phyloP scores from a whole-genome alignment of 2,797 vertebrate species.

The Pelochelys cantorii region DNA sequence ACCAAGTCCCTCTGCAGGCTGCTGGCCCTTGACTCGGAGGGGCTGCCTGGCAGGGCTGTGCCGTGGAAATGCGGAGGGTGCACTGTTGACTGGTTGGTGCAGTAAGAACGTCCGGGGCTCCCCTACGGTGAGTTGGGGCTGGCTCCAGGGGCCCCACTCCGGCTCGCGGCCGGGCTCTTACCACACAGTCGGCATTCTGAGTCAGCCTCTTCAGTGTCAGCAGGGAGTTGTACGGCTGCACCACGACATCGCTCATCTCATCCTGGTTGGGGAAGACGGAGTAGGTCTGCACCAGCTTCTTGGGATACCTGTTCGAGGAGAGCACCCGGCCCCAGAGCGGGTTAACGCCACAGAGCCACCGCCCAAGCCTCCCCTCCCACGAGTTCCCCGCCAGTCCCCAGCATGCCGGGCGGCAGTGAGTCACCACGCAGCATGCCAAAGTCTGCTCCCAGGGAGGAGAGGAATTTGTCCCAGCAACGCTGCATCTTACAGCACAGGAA shows the following conservation, averaged over 20 bases:
- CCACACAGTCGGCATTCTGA: slow-evolving; percentile 98
- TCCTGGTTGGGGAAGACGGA: slow-evolving; percentile 98
- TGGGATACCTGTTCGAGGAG: slow-evolving; percentile 88
- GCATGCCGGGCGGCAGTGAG: slow-evolving; percentile 62
- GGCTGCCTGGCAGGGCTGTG: rapidly evolving
- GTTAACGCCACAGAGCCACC: slow-evolving; percentile 28
- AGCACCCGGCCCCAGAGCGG: neutral
- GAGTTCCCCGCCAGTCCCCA: slow-evolving; percentile 31
- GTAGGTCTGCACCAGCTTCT: slow-evolving; percentile 97
- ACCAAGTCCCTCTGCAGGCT: rapidly evolving
- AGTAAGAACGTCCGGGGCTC: neutral
- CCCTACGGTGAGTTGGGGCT: neutral
- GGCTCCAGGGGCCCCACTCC: neutral
- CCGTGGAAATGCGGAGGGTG: neutral
- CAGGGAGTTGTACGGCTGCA: slow-evolving; percentile 97
- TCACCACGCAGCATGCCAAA: slow-evolving; percentile 50
- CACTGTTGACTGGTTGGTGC: neutral
- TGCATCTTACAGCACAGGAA: slow-evolving; percentile 37
- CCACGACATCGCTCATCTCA: slow-evolving; percentile 98
- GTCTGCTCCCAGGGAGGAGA: slow-evolving; percentile 43
- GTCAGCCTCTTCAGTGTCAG: slow-evolving; percentile 97
- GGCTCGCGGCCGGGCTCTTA: slow-evolving; percentile 54
- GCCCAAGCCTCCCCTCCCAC: slow-evolving; percentile 25
- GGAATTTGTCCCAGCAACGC: slow-evolving; percentile 62
- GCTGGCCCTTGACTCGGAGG: neutral